Base-by-base conservation (phyloP, 2,797 vertebrate genomes). In the Pampus argenteus region DNA sequence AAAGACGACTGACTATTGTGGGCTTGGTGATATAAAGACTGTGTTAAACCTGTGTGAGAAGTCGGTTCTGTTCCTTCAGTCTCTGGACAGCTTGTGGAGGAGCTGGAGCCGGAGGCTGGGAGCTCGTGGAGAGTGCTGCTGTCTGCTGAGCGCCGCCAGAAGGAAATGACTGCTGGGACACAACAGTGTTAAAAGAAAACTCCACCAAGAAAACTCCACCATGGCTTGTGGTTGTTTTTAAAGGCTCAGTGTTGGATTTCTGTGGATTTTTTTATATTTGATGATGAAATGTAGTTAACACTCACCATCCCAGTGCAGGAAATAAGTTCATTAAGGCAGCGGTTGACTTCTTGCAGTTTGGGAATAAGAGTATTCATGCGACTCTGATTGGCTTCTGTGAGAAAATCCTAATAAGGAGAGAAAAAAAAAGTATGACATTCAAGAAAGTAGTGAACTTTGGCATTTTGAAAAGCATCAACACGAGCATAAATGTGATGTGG, bases 21-120 rank as follows among this genome's bases (percentile, higher is more conserved):
- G 28, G 48, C 34, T n/a, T 52, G 18, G 34, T 9, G 51, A 40
- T 20, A 9, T 25, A 47, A 2, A 4, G 54, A 14, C 15, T 17
- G 11, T 4, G 28, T 7, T 52, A 9, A 50, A 97, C 98, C 96
- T 98, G 96, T 44, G 97, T 98, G 77, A 99, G 98, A 1, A 98
- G 97, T 5, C 95, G 90, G 83, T 99, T 99, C 92, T 99, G 98
- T 59, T 98, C 97, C 85, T 99, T 99, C 84, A 99, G 92, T 93
- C 97, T 95, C 71, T 93, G 93, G 79, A 98, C 94, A 84, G 95
- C 94, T 84, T 97, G 97, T 40, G 95, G 96, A 65, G 95, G 94
- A 45, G 88, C 91, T 2, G 93, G 88, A 61, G 91, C 81, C 0
- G 87, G 81, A 9, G 89, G 85, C 74, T 87, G 92, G 29, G 84